phyloP scores from a whole-genome alignment of 2,113 vertebrate genomes.

The Trichechus manatus region DNA sequence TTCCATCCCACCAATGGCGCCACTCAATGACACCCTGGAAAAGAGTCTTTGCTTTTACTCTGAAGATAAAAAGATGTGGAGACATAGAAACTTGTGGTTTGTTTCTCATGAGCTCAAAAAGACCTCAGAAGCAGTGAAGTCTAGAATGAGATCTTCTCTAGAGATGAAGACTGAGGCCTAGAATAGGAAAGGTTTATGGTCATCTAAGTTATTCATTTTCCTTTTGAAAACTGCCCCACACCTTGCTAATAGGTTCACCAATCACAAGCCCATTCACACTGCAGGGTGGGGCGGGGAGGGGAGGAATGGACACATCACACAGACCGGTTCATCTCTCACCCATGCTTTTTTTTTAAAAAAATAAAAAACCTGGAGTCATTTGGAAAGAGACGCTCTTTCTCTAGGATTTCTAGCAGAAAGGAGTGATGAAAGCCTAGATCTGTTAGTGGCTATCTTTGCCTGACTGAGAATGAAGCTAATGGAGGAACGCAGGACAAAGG shows the following conservation, averaged over 20 bases:
- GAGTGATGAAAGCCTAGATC: neutral
- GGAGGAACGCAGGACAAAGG: neutral
- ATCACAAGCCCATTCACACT: neutral
- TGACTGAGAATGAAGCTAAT: neutral
- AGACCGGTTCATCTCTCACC: neutral
- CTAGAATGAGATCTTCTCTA: neutral
- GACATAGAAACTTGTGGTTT: neutral
- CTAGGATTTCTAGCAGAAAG: neutral
- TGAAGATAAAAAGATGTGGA: neutral
- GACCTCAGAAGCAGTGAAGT: neutral
- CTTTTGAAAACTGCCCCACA: neutral
- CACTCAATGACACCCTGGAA: neutral
- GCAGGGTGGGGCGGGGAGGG: neutral
- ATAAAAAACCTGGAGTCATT: neutral
- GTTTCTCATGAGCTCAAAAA: neutral
- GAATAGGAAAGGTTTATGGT: neutral
- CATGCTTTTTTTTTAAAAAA: neutral
- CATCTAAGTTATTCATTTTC: neutral
- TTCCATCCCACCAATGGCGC: too few species aligned
- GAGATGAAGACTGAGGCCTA: neutral
- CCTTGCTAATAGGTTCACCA: neutral
- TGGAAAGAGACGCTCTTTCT: neutral
- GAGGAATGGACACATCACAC: rapidly evolving
- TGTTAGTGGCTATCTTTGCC: neutral
- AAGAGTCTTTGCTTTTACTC: neutral